Percentiles rank a stretch among this genome's conserved stretches.
Evolutionary conservation across 2,113 vertebrate genomes (phyloP).

Genomic region (Phrynosoma platyrhinos): DNA sequence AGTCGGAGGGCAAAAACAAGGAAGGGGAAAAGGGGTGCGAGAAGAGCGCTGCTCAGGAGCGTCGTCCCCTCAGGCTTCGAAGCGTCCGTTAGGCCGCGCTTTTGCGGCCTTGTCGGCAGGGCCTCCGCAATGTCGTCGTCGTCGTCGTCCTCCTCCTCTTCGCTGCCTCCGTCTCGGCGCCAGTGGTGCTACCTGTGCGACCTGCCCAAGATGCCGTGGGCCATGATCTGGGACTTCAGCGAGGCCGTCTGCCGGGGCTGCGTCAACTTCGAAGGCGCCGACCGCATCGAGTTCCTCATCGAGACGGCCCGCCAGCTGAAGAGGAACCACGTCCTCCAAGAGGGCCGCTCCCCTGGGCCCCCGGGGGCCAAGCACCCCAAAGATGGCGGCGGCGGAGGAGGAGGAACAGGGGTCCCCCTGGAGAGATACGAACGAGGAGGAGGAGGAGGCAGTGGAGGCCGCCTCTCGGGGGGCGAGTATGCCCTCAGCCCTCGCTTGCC

Average conservation of each 20-base stretch:
- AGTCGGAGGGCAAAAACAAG: no score
- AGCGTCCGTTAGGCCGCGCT: background rate
- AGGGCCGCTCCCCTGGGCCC: conserved; percentile 88
- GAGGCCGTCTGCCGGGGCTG: conserved; percentile 92
- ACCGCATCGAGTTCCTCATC: conserved; percentile 90
- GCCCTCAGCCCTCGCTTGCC: conserved; percentile 75
- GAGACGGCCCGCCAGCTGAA: conserved; percentile 88
- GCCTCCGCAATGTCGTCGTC: conserved; percentile 57
- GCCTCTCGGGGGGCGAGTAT: conserved; percentile 78
- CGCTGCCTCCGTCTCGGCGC: conserved; percentile 85
- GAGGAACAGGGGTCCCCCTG: conserved; percentile 54
- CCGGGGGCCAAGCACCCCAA: conserved; percentile 77
- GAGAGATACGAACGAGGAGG: conserved; percentile 52
- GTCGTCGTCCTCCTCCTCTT: background rate
- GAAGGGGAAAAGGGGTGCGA: no score
- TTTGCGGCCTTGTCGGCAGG: background rate
- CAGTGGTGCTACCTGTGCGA: conserved; percentile 95
- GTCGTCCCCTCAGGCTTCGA: no score
- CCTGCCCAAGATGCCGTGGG: conserved; percentile 93
- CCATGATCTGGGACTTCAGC: conserved; percentile 93
- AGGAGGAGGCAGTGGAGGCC: background rate
- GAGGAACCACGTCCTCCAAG: conserved; percentile 86
- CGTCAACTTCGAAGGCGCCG: conserved; percentile 92
- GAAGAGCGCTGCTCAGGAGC: no score
- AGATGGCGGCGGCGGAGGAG: conserved; percentile 55